Conservation (phyloP, 2,888 invertebrate genomes). For the Meta bourneti region DNA sequence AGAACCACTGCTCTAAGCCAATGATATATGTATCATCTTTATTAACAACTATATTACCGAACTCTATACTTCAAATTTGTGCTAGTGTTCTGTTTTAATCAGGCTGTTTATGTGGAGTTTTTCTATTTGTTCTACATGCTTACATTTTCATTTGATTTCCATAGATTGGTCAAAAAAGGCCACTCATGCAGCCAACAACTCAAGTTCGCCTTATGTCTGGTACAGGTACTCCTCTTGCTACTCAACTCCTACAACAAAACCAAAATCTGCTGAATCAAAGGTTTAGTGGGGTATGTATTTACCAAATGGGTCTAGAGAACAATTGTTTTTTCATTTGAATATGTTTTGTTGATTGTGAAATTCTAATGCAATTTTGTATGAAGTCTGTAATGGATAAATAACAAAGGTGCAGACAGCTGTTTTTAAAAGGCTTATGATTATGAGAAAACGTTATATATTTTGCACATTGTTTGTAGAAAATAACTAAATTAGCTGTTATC, state of each 20-base stretch:
- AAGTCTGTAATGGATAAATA: background rate
- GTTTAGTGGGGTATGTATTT: conserved; percentile 65
- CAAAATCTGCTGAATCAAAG: conserved; percentile 65
- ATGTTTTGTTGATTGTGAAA: background rate
- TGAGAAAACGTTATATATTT: background rate
- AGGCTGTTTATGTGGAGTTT: no score
- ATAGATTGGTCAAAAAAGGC: conserved; percentile 67
- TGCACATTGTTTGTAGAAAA: background rate
- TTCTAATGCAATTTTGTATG: background rate
- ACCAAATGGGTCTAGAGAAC: background rate
- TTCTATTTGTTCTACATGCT: no score
- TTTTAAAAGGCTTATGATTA: background rate
- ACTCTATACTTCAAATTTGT: no score
- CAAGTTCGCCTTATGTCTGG: conserved; percentile 70
- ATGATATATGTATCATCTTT: no score
- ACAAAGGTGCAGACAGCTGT: background rate
- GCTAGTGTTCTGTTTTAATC: no score
- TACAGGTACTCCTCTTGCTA: conserved; percentile 36
- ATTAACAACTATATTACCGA: no score
- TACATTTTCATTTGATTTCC: background rate
- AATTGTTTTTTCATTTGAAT: background rate
- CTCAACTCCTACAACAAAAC: conserved; percentile 57
- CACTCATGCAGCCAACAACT: conserved; percentile 49
- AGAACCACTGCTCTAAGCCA: no score
- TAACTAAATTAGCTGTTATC: background rate